Evolutionary conservation across 2,113 vertebrate species (phyloP), one percentile per base, ranked within the genome.

Genomic region (Apistogramma diplotaenia): DNA sequence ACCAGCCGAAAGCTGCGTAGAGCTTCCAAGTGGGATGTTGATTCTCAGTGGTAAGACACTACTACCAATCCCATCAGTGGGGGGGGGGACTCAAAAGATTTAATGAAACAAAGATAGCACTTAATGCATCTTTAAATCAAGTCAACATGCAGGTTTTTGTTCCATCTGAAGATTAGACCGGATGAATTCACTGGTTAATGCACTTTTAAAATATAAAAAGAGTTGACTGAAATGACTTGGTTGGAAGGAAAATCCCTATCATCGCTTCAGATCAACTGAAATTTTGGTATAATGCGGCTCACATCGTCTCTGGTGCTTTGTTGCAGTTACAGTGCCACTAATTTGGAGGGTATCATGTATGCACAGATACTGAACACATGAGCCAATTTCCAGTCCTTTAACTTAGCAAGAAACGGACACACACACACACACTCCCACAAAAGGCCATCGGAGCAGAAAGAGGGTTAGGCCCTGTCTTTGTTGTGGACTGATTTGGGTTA

Each of bases 41-140:
- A 85, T 84, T 88, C 61, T 85, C 72, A 79, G 40, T 55, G 65
- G 21, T 57, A 35, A n/a, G 70, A 76, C 21, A 51, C 56, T n/a
- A 23, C 61, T 74, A 70, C 18, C 35, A 23, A 86, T 31, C 21
- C 16, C 86, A 74, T 75, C 46, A 40, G 8, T 59, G 55, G 19
- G 16, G 62, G 19, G 16, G 62, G 37, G 82, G 78, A 81, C 77
- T 89, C 73, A 46, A 60, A 51, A 62, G 11, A 49, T 74, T 54
- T 33, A 79, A 57, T 49, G 49, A 43, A 74, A 76, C 33, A 55
- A 62, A 81, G 77, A 81, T 55, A 81, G 85, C 70, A 46, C 87
- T 91, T 87, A 92, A 90, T 92, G 83, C 83, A 91, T 85, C 88
- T 91, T 90, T 89, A 85, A 84, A 91, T 87, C 79, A 83, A 85